Evolutionary conservation across 2,888 invertebrate species (phyloP).

Genomic region (Himalopsyche tibetana): DNA sequence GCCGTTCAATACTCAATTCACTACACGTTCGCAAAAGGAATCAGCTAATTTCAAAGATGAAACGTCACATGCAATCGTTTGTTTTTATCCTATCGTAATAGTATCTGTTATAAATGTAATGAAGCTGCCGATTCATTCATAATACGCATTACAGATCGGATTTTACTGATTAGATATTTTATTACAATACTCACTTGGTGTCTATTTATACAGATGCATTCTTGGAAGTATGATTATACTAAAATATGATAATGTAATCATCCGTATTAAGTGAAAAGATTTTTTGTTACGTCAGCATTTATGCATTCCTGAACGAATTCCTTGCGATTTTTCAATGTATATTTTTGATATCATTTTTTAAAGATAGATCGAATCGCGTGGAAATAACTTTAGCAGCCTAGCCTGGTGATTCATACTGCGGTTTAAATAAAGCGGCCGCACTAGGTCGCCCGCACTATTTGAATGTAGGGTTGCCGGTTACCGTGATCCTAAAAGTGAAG

Average conservation of each 20-base stretch:
- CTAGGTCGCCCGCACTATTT: slow-evolving; percentile 42
- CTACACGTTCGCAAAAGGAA: no score
- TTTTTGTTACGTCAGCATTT: slow-evolving; percentile 1
- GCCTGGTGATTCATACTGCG: slow-evolving; percentile 40
- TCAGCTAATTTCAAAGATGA: no score
- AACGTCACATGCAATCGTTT: no score
- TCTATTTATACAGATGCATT: background rate
- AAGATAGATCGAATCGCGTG: slow-evolving; percentile 40
- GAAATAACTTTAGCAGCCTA: slow-evolving; percentile 37
- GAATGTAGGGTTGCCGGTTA: slow-evolving; percentile 10
- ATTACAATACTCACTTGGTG: background rate
- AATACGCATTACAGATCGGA: no score
- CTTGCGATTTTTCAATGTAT: slow-evolving; percentile 23
- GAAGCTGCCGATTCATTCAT: no score
- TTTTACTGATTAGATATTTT: no score
- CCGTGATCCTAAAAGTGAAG: background rate
- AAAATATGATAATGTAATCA: background rate
- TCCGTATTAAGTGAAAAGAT: slow-evolving; percentile 13
- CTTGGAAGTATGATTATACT: slow-evolving; percentile 1
- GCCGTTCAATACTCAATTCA: no score
- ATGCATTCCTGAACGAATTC: slow-evolving; percentile 24
- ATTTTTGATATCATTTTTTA: slow-evolving; percentile 33
- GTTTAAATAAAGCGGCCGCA: slow-evolving; percentile 38
- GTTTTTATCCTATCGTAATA: no score
- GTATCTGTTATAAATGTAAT: no score